Percentiles rank a stretch among this genome's conserved stretches.
These are phyloP conservation scores for Numenius arquata DNA, from an alignment of 2,113 vertebrate genomes.

Conservation along the genomic window DNA sequence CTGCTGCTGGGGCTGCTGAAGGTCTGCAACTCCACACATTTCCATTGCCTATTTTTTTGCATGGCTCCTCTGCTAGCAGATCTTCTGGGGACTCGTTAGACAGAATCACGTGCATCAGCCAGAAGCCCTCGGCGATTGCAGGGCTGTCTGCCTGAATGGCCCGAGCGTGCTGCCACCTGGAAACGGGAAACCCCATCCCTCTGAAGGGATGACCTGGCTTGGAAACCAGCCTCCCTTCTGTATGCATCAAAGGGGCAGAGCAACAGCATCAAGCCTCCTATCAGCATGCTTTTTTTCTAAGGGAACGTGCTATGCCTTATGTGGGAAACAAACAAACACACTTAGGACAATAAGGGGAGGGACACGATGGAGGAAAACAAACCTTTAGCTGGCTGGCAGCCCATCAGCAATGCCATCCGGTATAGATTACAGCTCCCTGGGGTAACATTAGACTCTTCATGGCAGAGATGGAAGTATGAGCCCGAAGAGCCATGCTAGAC, in stretches of 20 bases:
- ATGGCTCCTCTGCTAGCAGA: neutral
- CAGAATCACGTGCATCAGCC: neutral
- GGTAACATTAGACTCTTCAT: constrained; percentile 40
- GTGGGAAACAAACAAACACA: neutral
- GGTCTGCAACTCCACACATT: neutral
- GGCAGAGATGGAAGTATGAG: neutral
- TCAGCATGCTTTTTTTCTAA: neutral
- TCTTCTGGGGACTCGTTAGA: neutral
- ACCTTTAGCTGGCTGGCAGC: constrained; percentile 15
- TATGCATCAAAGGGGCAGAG: neutral
- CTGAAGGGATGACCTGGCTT: neutral
- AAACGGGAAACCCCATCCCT: neutral
- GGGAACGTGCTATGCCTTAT: neutral
- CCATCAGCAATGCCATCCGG: neutral
- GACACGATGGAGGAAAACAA: neutral
- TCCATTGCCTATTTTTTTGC: neutral
- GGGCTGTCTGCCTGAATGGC: neutral
- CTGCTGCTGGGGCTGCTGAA: neutral
- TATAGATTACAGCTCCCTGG: constrained; percentile 1
- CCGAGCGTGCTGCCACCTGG: rapidly evolving
- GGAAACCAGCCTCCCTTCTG: neutral
- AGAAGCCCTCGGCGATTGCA: neutral
- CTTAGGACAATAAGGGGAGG: neutral
- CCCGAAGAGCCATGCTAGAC: neutral
- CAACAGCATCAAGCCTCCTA: neutral